Base-by-base conservation (phyloP, 2,113 vertebrate genomes). In the Cinclus mexicanus region DNA sequence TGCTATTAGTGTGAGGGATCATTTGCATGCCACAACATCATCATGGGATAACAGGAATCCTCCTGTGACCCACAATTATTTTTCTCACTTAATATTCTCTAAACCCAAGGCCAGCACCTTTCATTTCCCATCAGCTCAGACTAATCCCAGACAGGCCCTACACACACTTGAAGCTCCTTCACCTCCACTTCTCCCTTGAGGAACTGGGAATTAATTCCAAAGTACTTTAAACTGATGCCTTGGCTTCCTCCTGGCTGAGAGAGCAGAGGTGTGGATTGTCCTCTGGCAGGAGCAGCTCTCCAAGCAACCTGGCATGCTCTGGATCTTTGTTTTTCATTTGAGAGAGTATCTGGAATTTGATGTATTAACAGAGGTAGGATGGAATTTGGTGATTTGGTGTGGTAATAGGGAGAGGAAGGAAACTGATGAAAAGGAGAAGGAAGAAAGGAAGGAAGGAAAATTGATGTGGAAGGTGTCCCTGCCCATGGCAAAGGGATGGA, bases 311-410 rank as follows among this genome's bases (percentile, higher is more conserved):
- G 7, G 2, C 7, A 82, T 3, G 12, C 21, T 39, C 41, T 42
- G 35, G 12, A 6, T 7, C 22, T 46, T 29, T n/a, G 11, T 1
- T 47, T 46, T 65, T 71, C 5, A 12, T 12, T 11, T 49, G 18
- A 7, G 9, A n/a, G 14, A n/a, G 5, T 0, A 1, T 2, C 53
- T 52, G 35, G 26, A 59, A 53, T 3, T 59, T 9, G 17, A 14
- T 33, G 28, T 5, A 20, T 4, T 21, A 46, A 52, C 10, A 74
- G 33, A 4, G 14, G 23, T 9, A 65, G 44, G 59, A 33, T 13
- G 25, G 61, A 16, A 25, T 56, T 33, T 42, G 22, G 28, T 50
- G 67, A 25, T 56, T 33, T 42, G 22, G 28, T 50, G 67, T 14
- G 37, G 50, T 9, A 14, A 37, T 0, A 50, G 9, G 10, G 12